Evolutionary conservation across 2,113 vertebrate genomes (phyloP), one percentile per base, ranked within the genome.

Genomic region (Carassius auratus): DNA sequence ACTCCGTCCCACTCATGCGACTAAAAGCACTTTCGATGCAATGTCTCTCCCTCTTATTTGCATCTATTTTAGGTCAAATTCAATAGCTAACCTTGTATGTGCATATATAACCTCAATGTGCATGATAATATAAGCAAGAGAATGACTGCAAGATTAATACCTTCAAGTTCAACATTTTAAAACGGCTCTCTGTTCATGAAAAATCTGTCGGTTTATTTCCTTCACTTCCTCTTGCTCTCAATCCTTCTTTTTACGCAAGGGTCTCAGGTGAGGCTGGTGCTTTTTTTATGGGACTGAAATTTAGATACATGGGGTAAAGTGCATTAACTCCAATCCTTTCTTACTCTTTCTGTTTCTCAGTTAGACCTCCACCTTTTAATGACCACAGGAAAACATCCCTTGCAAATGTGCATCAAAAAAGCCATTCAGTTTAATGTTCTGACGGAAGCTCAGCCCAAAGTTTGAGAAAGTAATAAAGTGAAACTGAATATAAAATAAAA

Each of bases 221-320:
- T 12, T 48, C 45, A 33, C 6, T 4, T 45, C 9, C 42, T 52
- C 26, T 61, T 66, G 30, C 78, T 50, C n/a, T 45, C 8, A 45
- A 19, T 69, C 74, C 23, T 12, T 73, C 69, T 23, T 17, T 68
- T 50, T 52, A 55, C 50, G 12, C n/a, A 7, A 50, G 38, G 30
- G 38, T 50, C 55, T 52, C 52, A 62, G 55, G 74, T 76, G 6
- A n/a, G 36, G 12, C 62, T 82, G 45, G 57, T 86, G 66, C 76
- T 87, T 88, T 87, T 84, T 90, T 86, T 84, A 88, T 84, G 69
- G 33, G 21, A 42, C 7, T 81, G 52, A 57, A 26, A 76, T 81
- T 87, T 30, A 66, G 14, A 88, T 85, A 62, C 33, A 10, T 26
- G 10, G 12, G 17, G 50, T 50, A 23, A 45, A 75, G 69, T 13